Evolutionary conservation across 1,140 invertebrate genomes (phyloP), one percentile per base, ranked within the genome.

Genomic region (Hyles euphorbiae): DNA sequence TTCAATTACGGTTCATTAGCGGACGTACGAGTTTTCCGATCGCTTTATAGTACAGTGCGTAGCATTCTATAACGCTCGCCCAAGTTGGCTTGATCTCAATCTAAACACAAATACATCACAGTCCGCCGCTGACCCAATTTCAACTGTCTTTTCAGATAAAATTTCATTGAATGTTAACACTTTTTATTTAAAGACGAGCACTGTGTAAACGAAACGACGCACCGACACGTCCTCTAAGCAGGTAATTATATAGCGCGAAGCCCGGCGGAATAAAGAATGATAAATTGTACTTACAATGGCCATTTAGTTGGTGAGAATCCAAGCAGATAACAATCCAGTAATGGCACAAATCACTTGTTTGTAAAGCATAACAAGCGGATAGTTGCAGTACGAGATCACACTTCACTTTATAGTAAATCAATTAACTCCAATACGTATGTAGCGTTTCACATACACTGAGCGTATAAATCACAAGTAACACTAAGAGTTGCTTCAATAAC

Each of bases 301-400:
- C 81, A 84, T 83, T 71, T 67, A 75, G 70, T 56, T 72, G 65
- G 47, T 69, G 64, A 49, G 62, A 78, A 76, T 80, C 78, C 77
- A 73, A 81, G 67, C 61, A 68, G 61, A 73, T 70, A 74, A 73
- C 72, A 83, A 82, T 81, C 78, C 81, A 81, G 72, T 73, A 70
- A 74, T 68, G 60, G 70, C 81, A 84, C 83, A 70, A 76, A 74
- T 74, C 81, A 87, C 83, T 85, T 79, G 65, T 73, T 75, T 69
- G 57, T 61, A 60, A 61, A 68, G 57, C 72, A 77, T 73, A 73
- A 79, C 71, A 78, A 74, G 74, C 63, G 44, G 43, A 74, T 59
- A 76, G 57, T 62, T 63, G 66, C 63, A 55, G 68, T 48, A 58
- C 60, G 69, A 68, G 60, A 43, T 66, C 43, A 61, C 79, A 82